Conservation (phyloP, 1,140 invertebrate species). For the Aphelinus atriplicis region DNA sequence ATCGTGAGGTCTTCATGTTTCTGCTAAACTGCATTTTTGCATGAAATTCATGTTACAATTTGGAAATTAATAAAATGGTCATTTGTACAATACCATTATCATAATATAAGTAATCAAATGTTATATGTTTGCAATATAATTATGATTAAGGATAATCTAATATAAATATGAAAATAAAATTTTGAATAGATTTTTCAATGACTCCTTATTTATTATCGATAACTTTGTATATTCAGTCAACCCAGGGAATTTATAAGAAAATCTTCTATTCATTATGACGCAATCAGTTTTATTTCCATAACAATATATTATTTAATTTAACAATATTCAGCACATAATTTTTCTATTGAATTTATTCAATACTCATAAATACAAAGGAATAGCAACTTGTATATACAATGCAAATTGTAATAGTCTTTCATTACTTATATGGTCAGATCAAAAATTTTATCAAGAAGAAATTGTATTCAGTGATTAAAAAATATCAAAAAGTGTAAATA, state of each 20-base stretch:
- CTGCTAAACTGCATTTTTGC: slow-evolving; percentile 4
- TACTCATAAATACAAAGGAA: neutral
- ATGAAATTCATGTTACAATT: slow-evolving; percentile 17
- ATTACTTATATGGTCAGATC: too few species aligned
- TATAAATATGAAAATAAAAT: slow-evolving; percentile 27
- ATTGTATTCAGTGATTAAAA: slow-evolving; percentile 49
- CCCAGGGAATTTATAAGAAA: neutral
- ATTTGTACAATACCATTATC: slow-evolving; percentile 19
- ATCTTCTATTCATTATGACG: slow-evolving; percentile 35
- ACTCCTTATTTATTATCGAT: too few species aligned
- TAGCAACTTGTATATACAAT: neutral
- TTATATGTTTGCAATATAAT: slow-evolving; percentile 18
- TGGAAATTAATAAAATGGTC: slow-evolving; percentile 8
- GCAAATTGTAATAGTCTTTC: neutral
- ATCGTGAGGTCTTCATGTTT: neutral
- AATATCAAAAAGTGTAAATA: slow-evolving; percentile 60
- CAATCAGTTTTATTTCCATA: slow-evolving; percentile 50
- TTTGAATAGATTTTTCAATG: slow-evolving; percentile 9
- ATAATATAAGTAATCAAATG: slow-evolving; percentile 10
- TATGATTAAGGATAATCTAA: slow-evolving; percentile 23
- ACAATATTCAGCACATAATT: slow-evolving; percentile 49
- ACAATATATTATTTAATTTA: slow-evolving; percentile 56
- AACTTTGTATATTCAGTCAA: too few species aligned
- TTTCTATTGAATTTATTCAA: slow-evolving; percentile 1
- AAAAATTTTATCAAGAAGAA: too few species aligned